Evolutionary conservation across 2,113 vertebrate species (phyloP), one percentile per base, ranked within the genome.

Genomic region (Gasterosteus aculeatus): DNA sequence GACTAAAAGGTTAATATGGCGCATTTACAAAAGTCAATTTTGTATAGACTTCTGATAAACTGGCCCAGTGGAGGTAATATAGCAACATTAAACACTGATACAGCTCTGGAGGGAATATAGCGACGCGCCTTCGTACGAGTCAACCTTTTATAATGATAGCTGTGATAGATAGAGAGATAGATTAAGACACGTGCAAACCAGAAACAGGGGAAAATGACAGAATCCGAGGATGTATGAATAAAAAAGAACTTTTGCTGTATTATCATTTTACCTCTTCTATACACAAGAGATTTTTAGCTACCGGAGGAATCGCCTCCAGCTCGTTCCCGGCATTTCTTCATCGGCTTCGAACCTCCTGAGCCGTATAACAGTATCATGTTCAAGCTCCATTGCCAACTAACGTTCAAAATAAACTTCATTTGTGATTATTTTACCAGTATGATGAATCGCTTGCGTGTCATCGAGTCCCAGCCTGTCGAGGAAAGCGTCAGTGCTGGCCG

Each of bases 401-500:
- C 31, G 38, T 26, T 29, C 3, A 72, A 47, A 67, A 49, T n/a
- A 26, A 12, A 69, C 66, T 29, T 69, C 8, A 63, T 31, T n/a
- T 39, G 15, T 54, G 1, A 31, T 14, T 31, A 39, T 39, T 62
- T 38, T 42, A 16, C 56, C 60, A 69, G 14, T 31, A 14, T 38
- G 22, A 67, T 71, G 16, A 18, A 57, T 39, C 46, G 69, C 56
- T 15, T 31, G 1, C 5, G 35, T 19, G 56, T 69, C 64, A 58
- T 47, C 47, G n/a, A 82, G 77, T 88, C 86, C 44, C 68, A 87
- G 72, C 58, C 69, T 77, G 5, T 47, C 61, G 57, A 59, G 33
- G 41, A 54, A 81, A 85, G 58, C 82, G 72, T 69, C 75, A 16
- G 35, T 78, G 5, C 78, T 90, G 87, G 88, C 88, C 78, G 69